Evolutionary conservation across 2,797 vertebrate species (phyloP), one percentile per base, ranked within the genome.

Genomic region (Periophthalmus magnuspinnatus): DNA sequence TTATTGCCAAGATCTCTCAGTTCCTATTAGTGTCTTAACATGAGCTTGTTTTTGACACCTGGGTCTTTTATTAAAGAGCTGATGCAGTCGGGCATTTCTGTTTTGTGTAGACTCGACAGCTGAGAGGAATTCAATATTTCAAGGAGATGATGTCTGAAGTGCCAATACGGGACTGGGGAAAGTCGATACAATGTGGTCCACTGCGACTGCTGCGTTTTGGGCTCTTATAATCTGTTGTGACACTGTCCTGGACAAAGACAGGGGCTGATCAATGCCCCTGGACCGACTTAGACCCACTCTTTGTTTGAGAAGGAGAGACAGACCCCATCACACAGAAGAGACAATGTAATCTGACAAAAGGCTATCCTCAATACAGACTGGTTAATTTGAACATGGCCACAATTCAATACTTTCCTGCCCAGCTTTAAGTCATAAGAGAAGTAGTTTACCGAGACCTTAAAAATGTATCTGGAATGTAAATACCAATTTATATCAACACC

Each of bases 71-170:
- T 89, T 75, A 75, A 83, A 78, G 84, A 72, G 73, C 84, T 85
- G 90, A 89, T 82, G 84, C 61, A 70, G 80, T 45, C 75, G 54
- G 75, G 36, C 65, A 69, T 0, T n/a, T n/a, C 74, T 79, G 83
- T 87, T 91, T 89, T 89, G 81, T 90, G 79, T 84, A 74, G 83
- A 81, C 87, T 70, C 45, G 72, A 78, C 84, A 80, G 81, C 78
- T 87, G 91, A 92, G 91, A 90, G 91, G 83, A 92, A 91, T 88
- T 88, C 92, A 90, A 93, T 93, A 92, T 89, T 89, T 93, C 90
- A 92, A 91, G 92, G 90, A 90, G 90, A 90, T 89, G 90, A 90
- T 93, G 92, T 93, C 93, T 92, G 87, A 92, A 89, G 89, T 91
- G 91, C 88, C 92, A 86, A 93, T 93, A 89, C 58, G 76, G 84